A percentile compares a stretch with the other conserved stretches of the same genome.
Evolutionary conservation across 2,888 invertebrate species (phyloP).

Genomic region (Rhogogaster chlorosoma): DNA sequence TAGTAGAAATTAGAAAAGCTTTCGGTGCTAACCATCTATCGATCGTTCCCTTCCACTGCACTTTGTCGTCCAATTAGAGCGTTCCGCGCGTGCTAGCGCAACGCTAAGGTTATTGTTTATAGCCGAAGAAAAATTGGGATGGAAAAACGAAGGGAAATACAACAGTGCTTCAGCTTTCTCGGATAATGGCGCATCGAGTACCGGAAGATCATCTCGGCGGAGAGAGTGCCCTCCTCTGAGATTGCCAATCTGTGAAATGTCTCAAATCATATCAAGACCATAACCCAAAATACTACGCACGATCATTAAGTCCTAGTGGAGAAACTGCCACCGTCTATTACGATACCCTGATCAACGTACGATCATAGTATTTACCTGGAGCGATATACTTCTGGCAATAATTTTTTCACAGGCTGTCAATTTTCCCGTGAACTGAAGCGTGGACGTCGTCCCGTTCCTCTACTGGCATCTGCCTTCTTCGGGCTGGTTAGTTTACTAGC

Average conservation of each 20-base stretch:
- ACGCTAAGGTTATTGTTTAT: constrained; percentile 11
- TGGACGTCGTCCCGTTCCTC: constrained; percentile 58
- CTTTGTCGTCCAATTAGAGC: constrained; percentile 28
- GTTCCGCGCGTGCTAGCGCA: constrained; percentile 29
- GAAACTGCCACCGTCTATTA: constrained; percentile 41
- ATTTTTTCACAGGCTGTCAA: constrained; percentile 76
- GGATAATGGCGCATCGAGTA: constrained; percentile 3
- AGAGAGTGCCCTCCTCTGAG: constrained; percentile 12
- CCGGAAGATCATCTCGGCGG: neutral
- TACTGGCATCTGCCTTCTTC: constrained; percentile 11
- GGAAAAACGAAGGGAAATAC: neutral
- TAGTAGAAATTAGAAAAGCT: neutral
- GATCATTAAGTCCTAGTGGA: constrained; percentile 33
- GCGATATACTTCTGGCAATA: constrained; percentile 72
- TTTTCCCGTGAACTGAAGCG: constrained; percentile 76
- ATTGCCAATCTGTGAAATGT: neutral
- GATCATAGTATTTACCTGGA: constrained; percentile 69
- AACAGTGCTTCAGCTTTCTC: constrained; percentile 15
- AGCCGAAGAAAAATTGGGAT: neutral
- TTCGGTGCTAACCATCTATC: neutral
- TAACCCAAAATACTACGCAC: constrained; percentile 11
- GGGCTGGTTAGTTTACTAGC: constrained; percentile 38
- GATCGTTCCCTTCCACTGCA: constrained; percentile 27
- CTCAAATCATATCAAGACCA: neutral
- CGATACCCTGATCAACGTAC: constrained; percentile 49